These are phyloP conservation scores for Otolemur garnettii DNA, from an alignment of 2,113 vertebrate genomes.

Conservation along the genomic window DNA sequence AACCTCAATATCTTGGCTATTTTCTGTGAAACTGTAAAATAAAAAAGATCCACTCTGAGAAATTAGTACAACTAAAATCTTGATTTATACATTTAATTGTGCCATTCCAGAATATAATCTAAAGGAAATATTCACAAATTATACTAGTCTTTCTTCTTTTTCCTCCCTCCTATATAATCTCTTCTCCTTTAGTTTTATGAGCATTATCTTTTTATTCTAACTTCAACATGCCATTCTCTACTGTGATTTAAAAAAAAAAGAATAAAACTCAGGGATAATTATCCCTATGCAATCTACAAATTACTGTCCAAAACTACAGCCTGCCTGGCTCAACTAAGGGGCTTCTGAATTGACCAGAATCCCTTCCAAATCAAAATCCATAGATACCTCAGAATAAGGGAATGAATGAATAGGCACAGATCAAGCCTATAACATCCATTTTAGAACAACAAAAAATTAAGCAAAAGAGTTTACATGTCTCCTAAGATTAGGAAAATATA, in stretches of 20 bases:
- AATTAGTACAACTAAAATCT: constrained; percentile 57
- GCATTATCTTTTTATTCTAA: constrained; percentile 50
- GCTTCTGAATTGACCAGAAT: background rate
- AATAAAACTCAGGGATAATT: constrained; percentile 38
- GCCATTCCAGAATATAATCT: constrained; percentile 52
- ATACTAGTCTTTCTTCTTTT: background rate
- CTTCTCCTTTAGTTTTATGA: constrained; percentile 24
- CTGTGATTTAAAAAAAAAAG: background rate
- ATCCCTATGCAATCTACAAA: background rate
- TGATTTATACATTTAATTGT: constrained; percentile 62
- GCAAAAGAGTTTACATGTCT: background rate
- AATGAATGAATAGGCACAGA: background rate
- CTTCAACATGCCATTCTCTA: constrained; percentile 44
- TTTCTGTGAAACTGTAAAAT: constrained; percentile 43
- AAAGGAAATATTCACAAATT: constrained; percentile 65
- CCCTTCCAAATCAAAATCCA: background rate
- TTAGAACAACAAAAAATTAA: constrained; percentile 33
- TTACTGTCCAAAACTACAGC: background rate
- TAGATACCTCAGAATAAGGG: background rate
- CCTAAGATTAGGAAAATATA: constrained; percentile 16
- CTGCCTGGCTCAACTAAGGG: background rate
- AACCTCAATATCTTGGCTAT: background rate
- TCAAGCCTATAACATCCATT: constrained; percentile 41
- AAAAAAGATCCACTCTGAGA: constrained; percentile 55
- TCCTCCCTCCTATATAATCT: background rate